Evolutionary conservation across 2,888 invertebrate species (phyloP), one percentile per base, ranked within the genome.

Genomic region (Tetragonisca angustula): DNA sequence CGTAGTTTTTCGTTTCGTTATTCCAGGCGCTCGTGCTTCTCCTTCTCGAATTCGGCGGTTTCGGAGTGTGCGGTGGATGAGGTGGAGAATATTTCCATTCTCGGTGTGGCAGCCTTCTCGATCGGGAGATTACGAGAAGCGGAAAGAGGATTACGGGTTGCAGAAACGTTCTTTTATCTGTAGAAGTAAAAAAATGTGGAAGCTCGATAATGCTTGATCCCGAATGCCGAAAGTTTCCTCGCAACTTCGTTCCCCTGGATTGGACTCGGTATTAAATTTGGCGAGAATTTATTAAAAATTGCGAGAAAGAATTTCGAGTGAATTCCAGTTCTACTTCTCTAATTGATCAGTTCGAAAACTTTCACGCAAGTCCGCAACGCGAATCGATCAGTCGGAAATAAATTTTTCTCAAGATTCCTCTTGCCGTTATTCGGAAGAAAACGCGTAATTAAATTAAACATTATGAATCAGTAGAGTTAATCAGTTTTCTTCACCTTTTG

Each of bases 141-240:
- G 54, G 77, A 62, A 74, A 59, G 62, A 54, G 69, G 62, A 75
- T 70, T 56, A 75, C 64, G 32, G 27, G 27, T 19, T 52, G 69
- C 70, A 24, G 75, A 71, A 27, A 64, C 52, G 64, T 75, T 70
- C 36, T 67, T 74, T 79, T 79, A 68, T 79, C 68, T 27, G 17
- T 21, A 19, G n/a, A 36, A 21, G 61, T 19, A 43, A 54, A 52
- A 50, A 74, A 79, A 68, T 68, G 61, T 74, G 67, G 15, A 50
- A 21, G 36, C 54, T 4, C n/a, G 19, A 56, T 67, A 24, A 59
- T 24, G 6, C 19, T 15, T 11, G 36, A n/a, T n/a, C 1, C 24
- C 50, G 27, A 21, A 52, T 21, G 11, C 19, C 17, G 2, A 1
- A 11, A n/a, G 17, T 54, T 32, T 27, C 4, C n/a, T 36, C 36